phyloP scores from a whole-genome alignment of 2,113 vertebrate species.

The Mirza zaza region DNA sequence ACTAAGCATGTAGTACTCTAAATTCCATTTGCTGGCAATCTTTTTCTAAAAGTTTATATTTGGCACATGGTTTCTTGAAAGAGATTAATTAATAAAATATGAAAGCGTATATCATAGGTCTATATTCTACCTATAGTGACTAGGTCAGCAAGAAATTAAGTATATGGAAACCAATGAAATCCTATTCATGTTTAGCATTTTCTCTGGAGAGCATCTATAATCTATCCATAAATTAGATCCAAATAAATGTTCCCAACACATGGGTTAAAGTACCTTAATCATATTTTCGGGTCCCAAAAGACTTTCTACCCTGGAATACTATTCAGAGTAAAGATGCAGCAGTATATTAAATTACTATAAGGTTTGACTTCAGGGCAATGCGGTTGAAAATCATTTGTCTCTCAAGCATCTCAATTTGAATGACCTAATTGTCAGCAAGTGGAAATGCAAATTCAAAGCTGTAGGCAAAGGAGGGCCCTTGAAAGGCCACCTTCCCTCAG shows the following conservation, averaged over 20 bases:
- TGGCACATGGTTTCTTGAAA: conserved; percentile 14
- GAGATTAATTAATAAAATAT: background rate
- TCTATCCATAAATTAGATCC: background rate
- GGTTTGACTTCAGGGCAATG: background rate
- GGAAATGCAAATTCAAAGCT: conserved; percentile 35
- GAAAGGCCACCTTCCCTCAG: background rate
- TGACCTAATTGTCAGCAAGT: background rate
- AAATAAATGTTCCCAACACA: background rate
- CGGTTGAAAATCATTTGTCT: background rate
- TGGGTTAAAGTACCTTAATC: background rate
- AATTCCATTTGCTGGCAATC: background rate
- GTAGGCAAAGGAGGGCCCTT: background rate
- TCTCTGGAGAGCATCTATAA: background rate
- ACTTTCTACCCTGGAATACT: background rate
- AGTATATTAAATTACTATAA: conserved; percentile 11
- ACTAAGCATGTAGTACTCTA: background rate
- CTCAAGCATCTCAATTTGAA: background rate
- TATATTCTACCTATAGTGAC: background rate
- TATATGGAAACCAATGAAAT: background rate
- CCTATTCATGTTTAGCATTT: background rate
- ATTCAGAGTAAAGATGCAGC: background rate
- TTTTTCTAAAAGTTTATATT: background rate
- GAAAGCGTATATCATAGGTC: background rate
- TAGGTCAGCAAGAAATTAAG: conserved; percentile 27
- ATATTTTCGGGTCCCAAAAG: background rate